Evolutionary conservation across 2,797 vertebrate species (phyloP).

Genomic region (Sphenopsis melanotis): DNA sequence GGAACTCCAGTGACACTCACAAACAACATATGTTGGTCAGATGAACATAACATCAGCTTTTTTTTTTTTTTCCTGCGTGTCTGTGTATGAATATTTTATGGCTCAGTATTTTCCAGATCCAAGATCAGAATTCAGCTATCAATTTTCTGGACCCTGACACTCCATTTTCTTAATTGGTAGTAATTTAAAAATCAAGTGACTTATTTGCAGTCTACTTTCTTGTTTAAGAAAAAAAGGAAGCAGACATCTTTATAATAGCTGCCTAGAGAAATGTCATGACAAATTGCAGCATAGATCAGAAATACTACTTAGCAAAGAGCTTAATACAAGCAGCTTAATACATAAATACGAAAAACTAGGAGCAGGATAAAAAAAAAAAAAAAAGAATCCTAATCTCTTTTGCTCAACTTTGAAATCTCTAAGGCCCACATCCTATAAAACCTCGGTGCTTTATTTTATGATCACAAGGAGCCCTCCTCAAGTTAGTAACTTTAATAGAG

Average conservation of each 20-base stretch:
- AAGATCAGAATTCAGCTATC: constrained; percentile 59
- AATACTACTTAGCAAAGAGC: constrained; percentile 56
- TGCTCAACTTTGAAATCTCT: constrained; percentile 61
- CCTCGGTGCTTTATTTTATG: background rate
- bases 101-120: constrained; percentile 58
- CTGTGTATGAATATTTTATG: constrained; percentile 36
- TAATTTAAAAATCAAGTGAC: constrained; percentile 60
- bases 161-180: constrained; percentile 57
- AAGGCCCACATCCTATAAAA: constrained; percentile 29
- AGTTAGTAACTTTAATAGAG: background rate
- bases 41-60: constrained; percentile 30
- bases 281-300: constrained; percentile 62
- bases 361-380: constrained; percentile 7
- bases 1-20: background rate
- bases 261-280: constrained; percentile 60
- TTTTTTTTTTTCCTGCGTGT: background rate
- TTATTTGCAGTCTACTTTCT: constrained; percentile 51
- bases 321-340: constrained; percentile 67
- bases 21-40: constrained; percentile 38
- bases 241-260: constrained; percentile 62
- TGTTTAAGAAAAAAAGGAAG: constrained; percentile 36
- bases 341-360: constrained; percentile 52
- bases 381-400: constrained; percentile 58
- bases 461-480: background rate
- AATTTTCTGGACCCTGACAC: constrained; percentile 52